Percentiles rank a stretch among this genome's conserved stretches.
Conservation (phyloP, 2,797 vertebrate species). For the Eurystomus glaucurus region DNA sequence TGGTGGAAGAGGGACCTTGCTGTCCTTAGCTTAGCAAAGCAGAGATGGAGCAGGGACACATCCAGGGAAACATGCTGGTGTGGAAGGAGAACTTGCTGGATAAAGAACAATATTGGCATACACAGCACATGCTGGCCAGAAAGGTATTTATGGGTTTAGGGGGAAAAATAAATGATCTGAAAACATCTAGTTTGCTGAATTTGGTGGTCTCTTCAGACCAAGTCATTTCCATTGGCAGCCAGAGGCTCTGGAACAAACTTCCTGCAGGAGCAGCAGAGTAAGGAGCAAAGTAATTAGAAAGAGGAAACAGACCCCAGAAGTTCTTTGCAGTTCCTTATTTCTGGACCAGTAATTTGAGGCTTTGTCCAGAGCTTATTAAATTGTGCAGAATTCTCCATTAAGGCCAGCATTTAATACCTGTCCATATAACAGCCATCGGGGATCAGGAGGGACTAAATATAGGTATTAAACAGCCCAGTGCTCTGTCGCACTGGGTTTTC, state of each 20-base stretch:
- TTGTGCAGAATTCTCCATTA: neutral
- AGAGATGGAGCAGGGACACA: neutral
- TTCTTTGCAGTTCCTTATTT: conserved; percentile 21
- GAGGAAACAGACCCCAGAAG: conserved; percentile 28
- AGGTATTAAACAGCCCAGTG: neutral
- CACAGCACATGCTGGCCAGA: neutral
- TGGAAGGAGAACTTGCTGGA: neutral
- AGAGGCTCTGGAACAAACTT: conserved; percentile 26
- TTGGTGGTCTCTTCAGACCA: conserved; percentile 22
- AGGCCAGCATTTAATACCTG: conserved; percentile 27
- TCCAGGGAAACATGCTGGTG: fast-evolving
- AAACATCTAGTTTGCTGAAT: neutral
- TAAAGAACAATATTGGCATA: neutral
- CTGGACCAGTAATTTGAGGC: neutral
- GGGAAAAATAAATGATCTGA: neutral
- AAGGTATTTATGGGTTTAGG: neutral
- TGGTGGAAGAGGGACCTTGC: fast-evolving
- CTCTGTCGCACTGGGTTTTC: conserved; percentile 4
- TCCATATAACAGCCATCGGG: neutral
- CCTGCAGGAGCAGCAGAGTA: neutral
- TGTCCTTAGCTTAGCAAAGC: neutral
- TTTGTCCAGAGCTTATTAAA: conserved; percentile 61
- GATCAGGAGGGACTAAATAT: conserved; percentile 39
- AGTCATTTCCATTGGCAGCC: conserved; percentile 52
- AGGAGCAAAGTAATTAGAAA: conserved; percentile 40